phyloP scores from a whole-genome alignment of 2,113 vertebrate species.

The Hypanus sabinus region DNA sequence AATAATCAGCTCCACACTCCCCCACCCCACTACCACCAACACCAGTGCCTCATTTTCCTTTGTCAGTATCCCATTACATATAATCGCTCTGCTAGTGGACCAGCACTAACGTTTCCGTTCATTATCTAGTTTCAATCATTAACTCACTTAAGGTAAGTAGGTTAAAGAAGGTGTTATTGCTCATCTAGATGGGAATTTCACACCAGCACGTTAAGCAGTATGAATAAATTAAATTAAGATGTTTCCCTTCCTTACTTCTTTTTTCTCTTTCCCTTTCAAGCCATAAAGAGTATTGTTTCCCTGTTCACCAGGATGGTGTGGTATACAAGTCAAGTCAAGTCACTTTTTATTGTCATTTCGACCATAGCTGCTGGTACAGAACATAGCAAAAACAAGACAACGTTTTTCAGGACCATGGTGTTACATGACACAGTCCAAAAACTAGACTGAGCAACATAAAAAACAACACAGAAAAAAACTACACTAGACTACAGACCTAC shows the following conservation, averaged over 20 bases:
- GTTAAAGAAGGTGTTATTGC: neutral
- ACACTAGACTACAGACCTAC: too few species aligned
- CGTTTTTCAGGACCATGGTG: too few species aligned
- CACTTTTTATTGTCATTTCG: too few species aligned
- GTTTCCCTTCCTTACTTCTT: neutral
- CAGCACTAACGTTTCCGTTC: neutral
- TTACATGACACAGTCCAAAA: too few species aligned
- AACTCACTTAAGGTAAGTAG: neutral
- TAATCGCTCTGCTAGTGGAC: neutral
- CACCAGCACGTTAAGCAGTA: neutral
- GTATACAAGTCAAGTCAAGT: too few species aligned
- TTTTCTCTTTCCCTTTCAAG: neutral
- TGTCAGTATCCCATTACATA: neutral
- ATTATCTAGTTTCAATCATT: neutral
- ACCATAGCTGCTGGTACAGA: too few species aligned
- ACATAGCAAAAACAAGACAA: too few species aligned
- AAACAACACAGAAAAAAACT: too few species aligned
- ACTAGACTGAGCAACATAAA: too few species aligned
- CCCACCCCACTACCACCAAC: too few species aligned
- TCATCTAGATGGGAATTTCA: neutral
- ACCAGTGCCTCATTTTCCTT: neutral
- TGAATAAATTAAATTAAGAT: neutral
- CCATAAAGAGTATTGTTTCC: neutral
- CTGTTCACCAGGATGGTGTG: neutral
- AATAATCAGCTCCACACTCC: neutral